Evolutionary conservation across 2,888 invertebrate species (phyloP).

Genomic region (Scaptomyza reducta): DNA sequence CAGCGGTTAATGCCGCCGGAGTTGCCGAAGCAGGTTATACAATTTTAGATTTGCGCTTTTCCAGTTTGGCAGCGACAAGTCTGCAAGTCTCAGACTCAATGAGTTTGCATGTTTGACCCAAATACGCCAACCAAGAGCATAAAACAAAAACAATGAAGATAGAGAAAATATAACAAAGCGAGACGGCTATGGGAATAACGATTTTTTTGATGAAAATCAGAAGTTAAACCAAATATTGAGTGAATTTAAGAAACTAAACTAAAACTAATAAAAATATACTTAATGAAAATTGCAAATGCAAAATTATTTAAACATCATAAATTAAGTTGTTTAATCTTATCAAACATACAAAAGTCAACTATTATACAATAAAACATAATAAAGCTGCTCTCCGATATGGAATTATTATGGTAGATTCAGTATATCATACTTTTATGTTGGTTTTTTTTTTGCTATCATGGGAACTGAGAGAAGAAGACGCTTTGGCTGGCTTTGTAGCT

Average conservation of each 20-base stretch:
- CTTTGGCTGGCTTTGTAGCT: slow-evolving; percentile 16
- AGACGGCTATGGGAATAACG: slow-evolving; percentile 9
- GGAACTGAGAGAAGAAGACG: slow-evolving; percentile 37
- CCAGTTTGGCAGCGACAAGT: slow-evolving; percentile 67
- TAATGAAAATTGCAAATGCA: no score
- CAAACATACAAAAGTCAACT: no score
- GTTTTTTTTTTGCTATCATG: slow-evolving; percentile 29
- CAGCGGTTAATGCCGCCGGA: slow-evolving; percentile 26
- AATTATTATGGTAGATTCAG: no score
- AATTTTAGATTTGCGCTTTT: slow-evolving; percentile 74
- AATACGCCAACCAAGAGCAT: slow-evolving; percentile 53
- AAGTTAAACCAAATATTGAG: no score
- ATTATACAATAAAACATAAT: no score
- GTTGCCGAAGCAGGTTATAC: slow-evolving; percentile 70
- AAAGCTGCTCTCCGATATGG: no score
- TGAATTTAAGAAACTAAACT: no score
- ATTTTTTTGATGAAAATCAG: no score
- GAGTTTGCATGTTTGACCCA: slow-evolving; percentile 79
- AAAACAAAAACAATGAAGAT: slow-evolving; percentile 16
- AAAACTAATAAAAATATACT: no score
- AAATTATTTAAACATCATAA: no score
- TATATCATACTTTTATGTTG: slow-evolving; percentile 4
- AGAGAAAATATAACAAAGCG: slow-evolving; percentile 4
- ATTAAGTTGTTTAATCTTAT: no score
- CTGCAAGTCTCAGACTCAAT: slow-evolving; percentile 51